A percentile compares a stretch with the other conserved stretches of the same genome.
phyloP scores from a whole-genome alignment of 2,888 invertebrate genomes.

The Erynnis tages region DNA sequence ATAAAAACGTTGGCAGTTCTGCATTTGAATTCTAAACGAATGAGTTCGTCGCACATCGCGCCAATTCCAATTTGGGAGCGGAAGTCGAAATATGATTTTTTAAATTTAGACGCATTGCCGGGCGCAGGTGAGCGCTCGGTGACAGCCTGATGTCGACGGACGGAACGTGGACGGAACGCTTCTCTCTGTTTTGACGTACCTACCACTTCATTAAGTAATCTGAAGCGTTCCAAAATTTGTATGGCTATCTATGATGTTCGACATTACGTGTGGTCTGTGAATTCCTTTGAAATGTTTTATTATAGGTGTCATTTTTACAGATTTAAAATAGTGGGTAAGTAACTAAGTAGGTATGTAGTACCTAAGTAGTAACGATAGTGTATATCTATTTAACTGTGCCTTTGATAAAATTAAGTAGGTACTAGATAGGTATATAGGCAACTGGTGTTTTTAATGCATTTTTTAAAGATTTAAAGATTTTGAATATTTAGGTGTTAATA shows the following conservation, averaged over 20 bases:
- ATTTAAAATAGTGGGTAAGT: no score
- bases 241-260: no score
- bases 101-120: slow-evolving; percentile 70
- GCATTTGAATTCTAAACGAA: slow-evolving; percentile 37
- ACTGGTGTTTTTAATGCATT: no score
- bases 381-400: no score
- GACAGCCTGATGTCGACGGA: slow-evolving; percentile 59
- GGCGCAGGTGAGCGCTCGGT: slow-evolving; percentile 71
- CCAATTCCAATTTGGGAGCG: slow-evolving; percentile 76
- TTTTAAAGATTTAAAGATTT: no score
- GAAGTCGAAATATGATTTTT: slow-evolving; percentile 78
- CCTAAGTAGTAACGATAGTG: no score
- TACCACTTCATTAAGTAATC: slow-evolving; percentile 29
- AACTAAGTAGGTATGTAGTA: no score
- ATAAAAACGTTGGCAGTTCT: slow-evolving; percentile 14
- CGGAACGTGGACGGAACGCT: no score
- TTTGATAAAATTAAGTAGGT: no score
- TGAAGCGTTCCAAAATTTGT: no score
- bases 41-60: slow-evolving; percentile 53
- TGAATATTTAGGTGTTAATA: slow-evolving; percentile 28
- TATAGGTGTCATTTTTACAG: no score
- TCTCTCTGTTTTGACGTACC: slow-evolving; percentile 41
- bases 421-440: no score
- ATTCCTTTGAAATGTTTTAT: neutral
- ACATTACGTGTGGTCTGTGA: neutral